A percentile compares a stretch with the other conserved stretches of the same genome.
Evolutionary conservation across 2,113 vertebrate genomes (phyloP).

Genomic region (Dicrurus megarhynchus): DNA sequence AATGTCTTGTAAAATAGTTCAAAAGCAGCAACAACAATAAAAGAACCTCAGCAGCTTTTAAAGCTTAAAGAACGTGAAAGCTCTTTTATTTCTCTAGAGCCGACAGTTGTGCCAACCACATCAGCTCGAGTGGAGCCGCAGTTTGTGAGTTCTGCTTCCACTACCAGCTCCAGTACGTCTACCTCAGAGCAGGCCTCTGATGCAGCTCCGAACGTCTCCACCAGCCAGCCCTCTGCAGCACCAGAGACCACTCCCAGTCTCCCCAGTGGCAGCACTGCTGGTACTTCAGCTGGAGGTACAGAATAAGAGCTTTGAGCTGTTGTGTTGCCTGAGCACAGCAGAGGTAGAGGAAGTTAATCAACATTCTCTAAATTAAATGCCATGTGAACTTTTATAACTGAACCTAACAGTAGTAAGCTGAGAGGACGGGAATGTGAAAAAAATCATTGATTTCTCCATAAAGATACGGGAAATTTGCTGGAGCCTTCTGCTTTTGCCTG

Average conservation of each 20-base stretch:
- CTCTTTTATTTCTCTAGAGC: conserved; percentile 74
- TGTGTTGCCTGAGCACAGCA: neutral
- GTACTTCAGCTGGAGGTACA: conserved; percentile 82
- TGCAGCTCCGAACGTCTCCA: conserved; percentile 79
- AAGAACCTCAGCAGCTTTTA: neutral
- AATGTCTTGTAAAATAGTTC: neutral
- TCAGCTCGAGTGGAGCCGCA: conserved; percentile 84
- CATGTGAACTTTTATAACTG: neutral
- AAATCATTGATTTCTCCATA: neutral
- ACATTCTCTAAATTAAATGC: neutral
- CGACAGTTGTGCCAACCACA: conserved; percentile 90
- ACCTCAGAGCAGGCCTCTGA: conserved; percentile 90
- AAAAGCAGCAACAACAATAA: neutral
- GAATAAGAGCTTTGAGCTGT: neutral
- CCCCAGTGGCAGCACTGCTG: conserved; percentile 74
- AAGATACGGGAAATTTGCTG: neutral
- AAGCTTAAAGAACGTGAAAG: neutral
- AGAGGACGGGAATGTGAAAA: neutral
- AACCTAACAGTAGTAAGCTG: neutral
- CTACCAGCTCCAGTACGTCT: conserved; percentile 79
- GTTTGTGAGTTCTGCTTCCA: conserved; percentile 80
- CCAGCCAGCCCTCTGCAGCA: conserved; percentile 78
- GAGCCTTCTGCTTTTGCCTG: neutral
- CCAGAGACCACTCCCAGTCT: conserved; percentile 79
- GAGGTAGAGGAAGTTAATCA: neutral